Conservation (phyloP, 2,113 vertebrate species). For the Prionailurus bengalensis region DNA sequence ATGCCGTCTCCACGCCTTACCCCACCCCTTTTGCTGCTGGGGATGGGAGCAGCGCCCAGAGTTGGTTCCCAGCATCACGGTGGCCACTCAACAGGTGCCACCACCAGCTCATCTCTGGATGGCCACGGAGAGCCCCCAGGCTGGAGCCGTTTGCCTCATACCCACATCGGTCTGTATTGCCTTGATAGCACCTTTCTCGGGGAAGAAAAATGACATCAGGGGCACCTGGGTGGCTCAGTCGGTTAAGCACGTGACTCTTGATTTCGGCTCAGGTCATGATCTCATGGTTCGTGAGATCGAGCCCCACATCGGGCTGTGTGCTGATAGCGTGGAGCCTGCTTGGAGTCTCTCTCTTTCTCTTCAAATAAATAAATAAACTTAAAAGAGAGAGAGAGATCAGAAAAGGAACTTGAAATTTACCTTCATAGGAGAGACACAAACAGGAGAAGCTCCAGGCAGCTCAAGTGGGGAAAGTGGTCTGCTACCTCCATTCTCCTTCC, state of each 20-base stretch:
- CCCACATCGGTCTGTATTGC: background rate
- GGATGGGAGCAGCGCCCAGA: background rate
- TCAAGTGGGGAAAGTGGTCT: background rate
- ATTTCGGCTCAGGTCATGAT: too few relatives aligned
- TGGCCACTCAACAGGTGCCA: background rate
- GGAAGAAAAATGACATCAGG: background rate
- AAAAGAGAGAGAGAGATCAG: background rate
- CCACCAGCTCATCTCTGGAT: background rate
- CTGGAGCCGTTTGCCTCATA: background rate
- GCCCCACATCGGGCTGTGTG: too few relatives aligned
- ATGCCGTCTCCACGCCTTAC: background rate
- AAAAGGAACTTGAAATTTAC: constrained; percentile 37
- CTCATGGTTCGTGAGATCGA: too few relatives aligned
- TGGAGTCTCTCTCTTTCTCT: too few relatives aligned
- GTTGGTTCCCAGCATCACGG: background rate
- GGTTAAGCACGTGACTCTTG: too few relatives aligned
- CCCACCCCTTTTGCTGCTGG: background rate
- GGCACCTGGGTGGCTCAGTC: too few relatives aligned
- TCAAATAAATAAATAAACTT: too few relatives aligned
- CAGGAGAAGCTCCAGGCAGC: background rate
- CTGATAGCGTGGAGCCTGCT: too few relatives aligned
- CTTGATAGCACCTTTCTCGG: background rate
- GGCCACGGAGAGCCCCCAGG: background rate
- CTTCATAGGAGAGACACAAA: background rate
- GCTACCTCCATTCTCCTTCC: background rate